Percentiles rank a stretch among this genome's conserved stretches.
Conservation (phyloP, 2,888 invertebrate species). For the Imbricaverruca yamaguchii region DNA sequence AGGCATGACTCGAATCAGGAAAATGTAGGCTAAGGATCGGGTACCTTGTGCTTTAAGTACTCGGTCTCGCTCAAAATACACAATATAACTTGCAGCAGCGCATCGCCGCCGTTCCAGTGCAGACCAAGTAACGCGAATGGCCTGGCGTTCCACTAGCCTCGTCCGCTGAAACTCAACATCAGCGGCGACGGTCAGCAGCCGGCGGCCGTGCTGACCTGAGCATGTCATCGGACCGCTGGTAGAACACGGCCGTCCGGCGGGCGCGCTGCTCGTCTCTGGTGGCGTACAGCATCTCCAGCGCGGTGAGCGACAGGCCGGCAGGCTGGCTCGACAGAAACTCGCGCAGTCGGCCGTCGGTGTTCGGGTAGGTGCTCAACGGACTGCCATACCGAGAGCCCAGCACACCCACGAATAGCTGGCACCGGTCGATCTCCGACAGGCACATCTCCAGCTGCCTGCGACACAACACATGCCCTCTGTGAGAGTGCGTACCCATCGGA, state of each 20-base stretch:
- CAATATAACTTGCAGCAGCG: too few species aligned
- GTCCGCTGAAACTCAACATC: too few species aligned
- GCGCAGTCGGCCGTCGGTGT: background rate
- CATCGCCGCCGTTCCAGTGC: too few species aligned
- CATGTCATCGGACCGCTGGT: background rate
- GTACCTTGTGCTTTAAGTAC: too few species aligned
- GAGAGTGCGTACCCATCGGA: background rate
- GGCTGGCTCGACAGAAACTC: background rate
- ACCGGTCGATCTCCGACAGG: conserved; percentile 40
- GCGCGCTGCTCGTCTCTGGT: background rate
- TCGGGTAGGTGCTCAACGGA: too few species aligned
- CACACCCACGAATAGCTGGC: conserved; percentile 44
- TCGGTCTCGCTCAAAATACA: too few species aligned
- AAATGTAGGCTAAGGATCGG: too few species aligned
- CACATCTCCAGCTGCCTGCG: conserved; percentile 42
- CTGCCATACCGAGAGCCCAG: conserved; percentile 43
- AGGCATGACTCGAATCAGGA: too few species aligned
- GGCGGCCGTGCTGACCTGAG: background rate
- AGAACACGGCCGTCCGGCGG: background rate
- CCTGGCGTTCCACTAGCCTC: too few species aligned
- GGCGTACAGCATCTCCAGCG: conserved; percentile 20
- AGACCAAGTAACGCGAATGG: too few species aligned
- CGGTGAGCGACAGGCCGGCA: background rate
- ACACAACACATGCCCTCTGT: background rate
- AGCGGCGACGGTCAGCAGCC: too few species aligned